These are phyloP conservation scores for Albula glossodonta DNA, from an alignment of 2,113 vertebrate species.

Conservation along the genomic window DNA sequence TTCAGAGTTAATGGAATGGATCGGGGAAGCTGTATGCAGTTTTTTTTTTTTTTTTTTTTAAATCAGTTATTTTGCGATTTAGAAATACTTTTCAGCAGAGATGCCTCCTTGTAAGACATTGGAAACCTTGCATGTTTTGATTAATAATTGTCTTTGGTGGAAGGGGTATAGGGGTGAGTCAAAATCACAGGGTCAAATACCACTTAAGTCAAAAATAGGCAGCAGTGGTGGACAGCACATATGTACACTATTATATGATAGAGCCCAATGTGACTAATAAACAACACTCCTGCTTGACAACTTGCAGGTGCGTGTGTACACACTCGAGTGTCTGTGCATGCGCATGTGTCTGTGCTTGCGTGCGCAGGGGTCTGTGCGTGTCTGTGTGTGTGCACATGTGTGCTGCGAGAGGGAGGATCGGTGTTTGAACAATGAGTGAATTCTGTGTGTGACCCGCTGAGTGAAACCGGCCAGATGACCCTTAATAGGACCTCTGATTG, in stretches of 20 bases:
- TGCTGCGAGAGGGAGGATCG: not conserved
- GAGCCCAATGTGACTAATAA: not conserved
- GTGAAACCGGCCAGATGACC: slow-evolving; percentile 42
- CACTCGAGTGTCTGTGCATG: not conserved
- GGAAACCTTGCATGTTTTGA: too few species aligned
- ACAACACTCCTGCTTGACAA: not conserved
- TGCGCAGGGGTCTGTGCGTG: slow-evolving; percentile 6
- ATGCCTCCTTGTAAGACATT: too few species aligned
- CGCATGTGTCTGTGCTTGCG: not conserved
- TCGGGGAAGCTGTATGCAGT: too few species aligned
- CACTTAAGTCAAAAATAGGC: not conserved
- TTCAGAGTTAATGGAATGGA: too few species aligned
- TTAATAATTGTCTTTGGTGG: not conserved
- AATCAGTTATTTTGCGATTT: too few species aligned
- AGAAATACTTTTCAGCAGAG: too few species aligned
- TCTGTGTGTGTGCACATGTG: slow-evolving; percentile 19
- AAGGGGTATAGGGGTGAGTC: not conserved
- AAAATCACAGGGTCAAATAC: not conserved
- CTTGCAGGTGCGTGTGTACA: not conserved
- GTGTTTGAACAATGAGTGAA: too few species aligned
- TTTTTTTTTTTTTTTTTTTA: too few species aligned
- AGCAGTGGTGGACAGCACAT: not conserved
- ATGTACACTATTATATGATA: not conserved
- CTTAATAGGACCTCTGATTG: slow-evolving; percentile 42
- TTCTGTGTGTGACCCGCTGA: not conserved